Evolutionary conservation across 2,797 vertebrate genomes (phyloP).

Genomic region (Sphenopsis melanotis): DNA sequence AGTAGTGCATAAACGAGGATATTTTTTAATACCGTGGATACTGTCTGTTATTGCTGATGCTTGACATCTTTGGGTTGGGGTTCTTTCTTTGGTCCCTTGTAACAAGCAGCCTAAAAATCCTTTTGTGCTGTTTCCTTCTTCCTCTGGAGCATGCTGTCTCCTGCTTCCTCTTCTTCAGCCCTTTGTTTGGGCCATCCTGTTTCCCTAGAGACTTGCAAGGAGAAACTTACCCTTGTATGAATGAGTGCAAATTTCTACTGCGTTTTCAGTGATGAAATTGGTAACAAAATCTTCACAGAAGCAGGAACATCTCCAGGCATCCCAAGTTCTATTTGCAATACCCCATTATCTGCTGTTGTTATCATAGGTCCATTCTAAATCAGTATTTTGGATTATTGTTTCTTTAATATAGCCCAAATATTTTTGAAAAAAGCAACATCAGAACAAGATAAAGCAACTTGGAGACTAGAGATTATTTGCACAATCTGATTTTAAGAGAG

Average conservation of each 20-base stretch:
- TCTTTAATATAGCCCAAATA: neutral
- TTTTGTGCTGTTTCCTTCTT: neutral
- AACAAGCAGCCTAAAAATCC: neutral
- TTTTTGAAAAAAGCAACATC: neutral
- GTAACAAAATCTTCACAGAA: neutral
- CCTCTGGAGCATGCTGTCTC: rapidly evolving
- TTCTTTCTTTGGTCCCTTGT: neutral
- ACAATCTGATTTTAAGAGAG: neutral
- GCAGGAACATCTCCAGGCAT: neutral
- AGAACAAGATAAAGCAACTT: neutral
- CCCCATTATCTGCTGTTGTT: neutral
- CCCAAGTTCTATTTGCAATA: neutral
- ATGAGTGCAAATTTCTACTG: neutral
- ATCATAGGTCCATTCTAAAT: neutral
- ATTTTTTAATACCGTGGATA: neutral
- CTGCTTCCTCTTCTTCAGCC: neutral
- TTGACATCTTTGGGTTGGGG: neutral
- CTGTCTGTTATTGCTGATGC: neutral
- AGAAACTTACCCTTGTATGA: neutral
- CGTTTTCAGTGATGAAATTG: neutral
- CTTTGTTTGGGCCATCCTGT: neutral
- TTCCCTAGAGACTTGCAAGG: neutral
- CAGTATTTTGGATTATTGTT: neutral
- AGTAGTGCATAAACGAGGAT: neutral
- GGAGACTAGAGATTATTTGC: neutral